A percentile compares a stretch with the other conserved stretches of the same genome.
phyloP scores from a whole-genome alignment of 1,140 invertebrate species.

The Aphelenchoides fujianensis region DNA sequence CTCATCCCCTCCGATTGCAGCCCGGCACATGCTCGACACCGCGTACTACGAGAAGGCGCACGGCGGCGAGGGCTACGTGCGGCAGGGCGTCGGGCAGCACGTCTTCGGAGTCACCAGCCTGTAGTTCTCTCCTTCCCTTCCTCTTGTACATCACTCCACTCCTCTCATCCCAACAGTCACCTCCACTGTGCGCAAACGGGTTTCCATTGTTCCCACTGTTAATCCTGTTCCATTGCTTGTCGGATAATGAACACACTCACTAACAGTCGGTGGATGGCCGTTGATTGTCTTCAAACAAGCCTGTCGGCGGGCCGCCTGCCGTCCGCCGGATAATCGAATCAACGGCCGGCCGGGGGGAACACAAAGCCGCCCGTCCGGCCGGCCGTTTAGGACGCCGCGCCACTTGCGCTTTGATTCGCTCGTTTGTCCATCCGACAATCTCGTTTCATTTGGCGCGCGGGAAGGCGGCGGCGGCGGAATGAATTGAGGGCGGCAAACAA shows the following conservation, averaged over 20 bases:
- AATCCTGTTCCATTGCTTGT: background rate
- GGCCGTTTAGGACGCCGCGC: too few species aligned
- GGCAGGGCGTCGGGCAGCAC: slow-evolving; percentile 22
- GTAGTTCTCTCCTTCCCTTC: background rate
- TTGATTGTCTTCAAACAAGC: background rate
- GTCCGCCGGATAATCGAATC: background rate
- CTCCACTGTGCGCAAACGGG: too few species aligned
- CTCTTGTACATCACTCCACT: too few species aligned
- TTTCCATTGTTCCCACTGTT: too few species aligned
- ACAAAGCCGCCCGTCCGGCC: background rate
- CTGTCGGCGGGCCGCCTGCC: too few species aligned
- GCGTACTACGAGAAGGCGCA: slow-evolving; percentile 43
- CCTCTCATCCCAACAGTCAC: too few species aligned
- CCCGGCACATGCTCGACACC: slow-evolving; percentile 54
- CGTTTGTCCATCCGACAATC: background rate
- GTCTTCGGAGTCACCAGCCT: background rate
- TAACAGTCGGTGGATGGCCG: background rate
- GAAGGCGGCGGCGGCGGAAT: background rate
- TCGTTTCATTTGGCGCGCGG: background rate
- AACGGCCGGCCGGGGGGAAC: background rate
- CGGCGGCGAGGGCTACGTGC: slow-evolving; percentile 51
- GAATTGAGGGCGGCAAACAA: background rate
- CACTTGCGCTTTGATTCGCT: background rate
- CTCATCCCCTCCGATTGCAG: slow-evolving; percentile 40
- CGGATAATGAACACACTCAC: background rate